Base-by-base conservation (phyloP, 2,113 vertebrate species). In the Aplodontia rufa region DNA sequence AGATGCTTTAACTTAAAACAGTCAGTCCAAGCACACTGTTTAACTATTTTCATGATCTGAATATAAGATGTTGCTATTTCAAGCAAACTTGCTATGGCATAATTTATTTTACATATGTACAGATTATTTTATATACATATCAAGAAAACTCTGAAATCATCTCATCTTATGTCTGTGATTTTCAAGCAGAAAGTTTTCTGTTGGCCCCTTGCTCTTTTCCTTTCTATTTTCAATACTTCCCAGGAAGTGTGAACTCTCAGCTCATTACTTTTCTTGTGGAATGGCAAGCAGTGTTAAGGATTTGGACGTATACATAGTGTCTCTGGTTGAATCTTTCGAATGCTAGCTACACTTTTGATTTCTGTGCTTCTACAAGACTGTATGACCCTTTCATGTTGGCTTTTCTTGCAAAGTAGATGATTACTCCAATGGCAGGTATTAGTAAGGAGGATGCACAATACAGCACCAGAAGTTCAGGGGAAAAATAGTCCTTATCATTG, bases 361-460 rank as follows among this genome's bases (percentile, higher is more conserved):
- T 97, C 69, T 98, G 92, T 62, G 98, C 98, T 81, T 98, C 97
- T 35, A 98, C 98, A 8, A 98, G 98, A 81, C 98, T 98, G 95
- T 99, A 99, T 10, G 98, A 99, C 30, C 98, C 98, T 95, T 98
- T 98, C 96, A 98, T 95, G 85, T 98, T 99, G 81, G 98, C 97
- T 96, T 97, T 98, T 92, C 98, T 98, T 74, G 98, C 98, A 80
- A 98, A 89, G 62, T 98, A 98, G 88, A 98, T 80, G 80, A 98
- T 96, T 96, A 98, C 53, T 42, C 98, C 98, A 51, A 89, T 94
- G 71, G 93, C 86, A 14, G 99, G 98, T 62, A 98, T 96, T 0
- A 95, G 96, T 62, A 98, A 66, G 60, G 97, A 97, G 83, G 97
- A 93, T 74, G 92, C 95, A 71, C 94, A 96, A 28, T 98, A 98